Evolutionary conservation across 2,113 vertebrate genomes (phyloP), one percentile per base, ranked within the genome.

Genomic region (Asarcornis scutulata): DNA sequence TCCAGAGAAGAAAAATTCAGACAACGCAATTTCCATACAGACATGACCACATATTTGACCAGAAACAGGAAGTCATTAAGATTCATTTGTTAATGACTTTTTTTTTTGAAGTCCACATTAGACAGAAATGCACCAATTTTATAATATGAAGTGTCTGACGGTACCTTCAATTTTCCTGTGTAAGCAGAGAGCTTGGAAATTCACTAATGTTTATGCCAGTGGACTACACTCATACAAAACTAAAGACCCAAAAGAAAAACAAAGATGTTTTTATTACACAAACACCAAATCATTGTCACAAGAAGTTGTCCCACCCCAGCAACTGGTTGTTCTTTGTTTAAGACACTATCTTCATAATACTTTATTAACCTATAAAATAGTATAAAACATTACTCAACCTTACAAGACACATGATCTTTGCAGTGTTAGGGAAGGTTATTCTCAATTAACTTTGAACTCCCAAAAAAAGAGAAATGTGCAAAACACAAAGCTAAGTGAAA

Each of bases 61-160:
- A 88, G 38, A 83, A 80, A 42, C 27, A 59, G 34, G 38, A 87
- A 93, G 9, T 13, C 38, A 38, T 17, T 34, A 82, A 27, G 21
- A 77, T 32, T 23, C 1, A 12, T 15, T 58, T 76, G 60, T 68
- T 50, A 81, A 38, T 38, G 38, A 38, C 38, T 38, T 38, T 38
- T 38, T 11, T 48, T 48, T 8, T 31, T 82, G 42, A 31, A 78
- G 52, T 32, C 27, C 25, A 59, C 0, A 0, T 82, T 14, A 42
- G 25, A 69, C 17, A 91, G 80, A 86, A 78, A 50, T 7, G 50
- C 3, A 62, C 0, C 8, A 22, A 46, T 46, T 46, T 46, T 46
- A 20, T 46, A 46, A 46, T 31, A 52, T 48, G 9, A 38, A 71
- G 55, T 3, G 10, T 26, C 12, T 17, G 8, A 69, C 34, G 69